Conservation (phyloP, 2,888 invertebrate species). For the Ischnura elegans region DNA sequence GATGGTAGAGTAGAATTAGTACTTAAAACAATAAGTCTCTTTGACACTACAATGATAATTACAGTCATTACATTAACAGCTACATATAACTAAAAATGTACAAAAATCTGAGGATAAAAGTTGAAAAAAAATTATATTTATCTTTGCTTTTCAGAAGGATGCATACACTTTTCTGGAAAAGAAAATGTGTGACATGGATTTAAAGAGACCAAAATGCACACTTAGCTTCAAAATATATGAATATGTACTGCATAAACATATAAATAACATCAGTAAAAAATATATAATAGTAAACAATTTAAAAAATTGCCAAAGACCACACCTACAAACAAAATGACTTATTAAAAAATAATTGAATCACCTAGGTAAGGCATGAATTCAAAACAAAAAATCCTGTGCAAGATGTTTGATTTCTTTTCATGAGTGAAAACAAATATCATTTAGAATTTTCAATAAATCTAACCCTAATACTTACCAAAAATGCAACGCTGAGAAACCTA, state of each 20-base stretch:
- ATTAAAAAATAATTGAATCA: not conserved
- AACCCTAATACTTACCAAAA: not conserved
- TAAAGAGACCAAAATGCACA: constrained; percentile 8
- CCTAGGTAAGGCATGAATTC: not conserved
- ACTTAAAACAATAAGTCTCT: not conserved
- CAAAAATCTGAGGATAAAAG: not conserved
- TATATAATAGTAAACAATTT: not conserved
- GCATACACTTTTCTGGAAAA: constrained; percentile 65
- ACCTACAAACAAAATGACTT: not conserved
- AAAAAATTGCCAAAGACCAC: not conserved
- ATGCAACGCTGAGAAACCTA: not conserved
- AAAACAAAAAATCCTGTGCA: not conserved
- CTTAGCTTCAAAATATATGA: not conserved
- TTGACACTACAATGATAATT: not conserved
- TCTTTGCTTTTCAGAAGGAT: constrained; percentile 47
- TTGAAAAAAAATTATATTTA: constrained; percentile 48
- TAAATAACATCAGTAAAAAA: not conserved
- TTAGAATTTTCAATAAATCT: not conserved
- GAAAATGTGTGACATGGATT: not conserved
- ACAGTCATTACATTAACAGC: too few species aligned
- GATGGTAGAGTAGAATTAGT: too few species aligned
- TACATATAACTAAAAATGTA: not conserved
- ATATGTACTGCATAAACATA: not conserved
- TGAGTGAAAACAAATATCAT: not conserved
- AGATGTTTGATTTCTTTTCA: not conserved